Conservation (phyloP, 2,797 vertebrate species). For the Mastacembelus armatus region DNA sequence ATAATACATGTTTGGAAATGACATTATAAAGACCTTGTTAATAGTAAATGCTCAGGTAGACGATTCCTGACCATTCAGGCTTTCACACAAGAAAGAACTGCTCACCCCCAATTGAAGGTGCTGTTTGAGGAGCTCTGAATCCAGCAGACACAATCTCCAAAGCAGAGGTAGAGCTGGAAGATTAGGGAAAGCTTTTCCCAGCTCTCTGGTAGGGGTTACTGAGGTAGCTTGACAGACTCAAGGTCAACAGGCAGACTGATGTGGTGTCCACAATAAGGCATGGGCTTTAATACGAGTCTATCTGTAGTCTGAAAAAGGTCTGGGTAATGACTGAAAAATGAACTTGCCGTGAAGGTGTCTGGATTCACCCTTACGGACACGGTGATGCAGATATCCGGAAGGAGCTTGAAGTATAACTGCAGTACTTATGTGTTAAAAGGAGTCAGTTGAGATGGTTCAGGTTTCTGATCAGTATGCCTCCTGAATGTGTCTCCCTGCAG, state of each 20-base stretch:
- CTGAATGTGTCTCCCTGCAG: background rate
- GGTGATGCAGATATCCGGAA: too few relatives aligned
- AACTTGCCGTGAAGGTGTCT: too few relatives aligned
- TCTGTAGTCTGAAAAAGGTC: too few relatives aligned
- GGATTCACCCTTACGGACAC: too few relatives aligned
- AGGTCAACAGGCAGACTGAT: slow-evolving; percentile 16
- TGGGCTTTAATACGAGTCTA: too few relatives aligned
- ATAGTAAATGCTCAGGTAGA: too few relatives aligned
- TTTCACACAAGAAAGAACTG: too few relatives aligned
- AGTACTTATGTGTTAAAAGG: background rate
- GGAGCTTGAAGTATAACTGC: background rate
- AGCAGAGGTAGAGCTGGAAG: background rate
- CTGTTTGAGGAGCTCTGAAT: slow-evolving; percentile 17
- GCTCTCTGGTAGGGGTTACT: slow-evolving; percentile 1
- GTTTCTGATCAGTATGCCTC: background rate
- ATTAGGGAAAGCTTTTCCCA: slow-evolving; percentile 11
- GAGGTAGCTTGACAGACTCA: slow-evolving; percentile 15
- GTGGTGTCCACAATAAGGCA: background rate
- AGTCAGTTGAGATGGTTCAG: slow-evolving; percentile 2
- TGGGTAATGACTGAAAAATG: too few relatives aligned
- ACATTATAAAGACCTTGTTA: too few relatives aligned
- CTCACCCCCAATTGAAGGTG: background rate
- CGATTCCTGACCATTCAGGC: too few relatives aligned
- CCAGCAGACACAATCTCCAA: slow-evolving; percentile 6
- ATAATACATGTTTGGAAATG: background rate